Percentiles rank a stretch among this genome's conserved stretches.
Conservation (phyloP, 2,888 invertebrate species). For the Xestia xanthographa region DNA sequence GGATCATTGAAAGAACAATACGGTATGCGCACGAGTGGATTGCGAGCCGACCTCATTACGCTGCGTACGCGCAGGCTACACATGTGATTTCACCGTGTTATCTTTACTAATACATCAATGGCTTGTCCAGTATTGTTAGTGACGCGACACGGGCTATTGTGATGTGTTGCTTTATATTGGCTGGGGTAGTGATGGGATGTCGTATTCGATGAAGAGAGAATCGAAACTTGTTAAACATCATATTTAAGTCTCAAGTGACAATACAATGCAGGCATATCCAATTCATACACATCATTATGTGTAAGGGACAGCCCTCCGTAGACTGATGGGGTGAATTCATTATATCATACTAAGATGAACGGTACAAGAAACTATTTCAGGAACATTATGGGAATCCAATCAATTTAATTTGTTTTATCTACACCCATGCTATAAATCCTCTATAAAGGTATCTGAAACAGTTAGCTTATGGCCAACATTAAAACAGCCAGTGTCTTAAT, state of each 20-base stretch:
- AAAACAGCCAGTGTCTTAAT: no score
- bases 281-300: no score
- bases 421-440: no score
- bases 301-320: no score
- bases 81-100: slow-evolving; percentile 88
- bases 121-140: slow-evolving; percentile 88
- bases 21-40: slow-evolving; percentile 73
- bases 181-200: slow-evolving; percentile 55
- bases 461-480: no score
- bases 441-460: no score
- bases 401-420: no score
- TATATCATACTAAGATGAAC: no score
- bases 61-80: slow-evolving; percentile 70
- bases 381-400: no score
- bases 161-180: slow-evolving; percentile 71
- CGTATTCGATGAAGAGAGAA: slow-evolving; percentile 52
- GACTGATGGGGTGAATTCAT: no score
- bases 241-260: neutral
- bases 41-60: slow-evolving; percentile 69
- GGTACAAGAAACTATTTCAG: no score
- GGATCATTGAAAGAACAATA: slow-evolving; percentile 79
- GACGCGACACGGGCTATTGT: slow-evolving; percentile 82
- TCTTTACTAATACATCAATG: slow-evolving; percentile 89
- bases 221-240: neutral
- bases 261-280: neutral